These are phyloP conservation scores for Macrophya annulata DNA, from an alignment of 2,888 invertebrate species.

Conservation along the genomic window DNA sequence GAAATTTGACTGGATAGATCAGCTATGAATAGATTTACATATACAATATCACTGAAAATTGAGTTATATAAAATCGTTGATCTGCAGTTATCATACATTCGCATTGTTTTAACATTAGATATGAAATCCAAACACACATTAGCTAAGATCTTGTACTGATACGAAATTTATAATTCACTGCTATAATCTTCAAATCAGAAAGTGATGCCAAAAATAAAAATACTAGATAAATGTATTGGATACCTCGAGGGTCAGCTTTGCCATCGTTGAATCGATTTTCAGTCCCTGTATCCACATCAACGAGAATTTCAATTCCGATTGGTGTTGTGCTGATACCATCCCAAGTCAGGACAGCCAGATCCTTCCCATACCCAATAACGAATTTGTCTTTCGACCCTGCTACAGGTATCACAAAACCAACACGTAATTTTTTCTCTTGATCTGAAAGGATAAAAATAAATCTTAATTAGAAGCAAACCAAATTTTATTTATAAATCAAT, in stretches of 20 bases:
- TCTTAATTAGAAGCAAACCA: neutral
- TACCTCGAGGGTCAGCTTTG: constrained; percentile 55
- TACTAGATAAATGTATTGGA: neutral
- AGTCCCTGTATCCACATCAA: constrained; percentile 35
- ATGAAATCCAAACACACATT: neutral
- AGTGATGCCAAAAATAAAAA: neutral
- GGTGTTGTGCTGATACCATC: constrained; percentile 40
- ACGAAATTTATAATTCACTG: neutral
- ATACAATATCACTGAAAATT: neutral
- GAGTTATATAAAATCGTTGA: neutral
- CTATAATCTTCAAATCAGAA: neutral
- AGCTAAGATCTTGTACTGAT: neutral
- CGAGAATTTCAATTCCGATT: constrained; percentile 31
- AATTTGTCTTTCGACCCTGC: constrained; percentile 50
- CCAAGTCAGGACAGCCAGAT: constrained; percentile 54
- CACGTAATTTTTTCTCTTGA: constrained; percentile 34
- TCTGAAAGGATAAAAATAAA: constrained; percentile 15
- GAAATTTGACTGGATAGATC: neutral
- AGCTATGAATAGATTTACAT: neutral
- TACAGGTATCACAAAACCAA: constrained; percentile 53
- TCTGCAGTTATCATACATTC: neutral
- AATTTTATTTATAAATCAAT: neutral
- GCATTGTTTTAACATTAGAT: neutral
- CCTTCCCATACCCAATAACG: constrained; percentile 47
- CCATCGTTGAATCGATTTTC: constrained; percentile 56